Evolutionary conservation across 1,140 invertebrate genomes (phyloP), one percentile per base, ranked within the genome.

Genomic region (Caerostris darwini): DNA sequence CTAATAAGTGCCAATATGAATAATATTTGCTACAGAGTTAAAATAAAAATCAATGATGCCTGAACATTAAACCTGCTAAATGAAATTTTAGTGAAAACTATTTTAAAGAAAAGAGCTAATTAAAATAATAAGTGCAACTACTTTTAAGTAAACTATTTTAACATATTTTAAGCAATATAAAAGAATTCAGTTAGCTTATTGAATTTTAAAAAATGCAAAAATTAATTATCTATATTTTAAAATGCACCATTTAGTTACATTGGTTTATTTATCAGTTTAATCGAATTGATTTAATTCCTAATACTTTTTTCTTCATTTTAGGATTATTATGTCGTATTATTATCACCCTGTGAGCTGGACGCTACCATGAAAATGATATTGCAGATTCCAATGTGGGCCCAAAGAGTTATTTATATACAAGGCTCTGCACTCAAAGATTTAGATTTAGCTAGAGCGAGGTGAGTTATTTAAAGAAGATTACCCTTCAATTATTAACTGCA

Each of bases 331-430:
- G 99, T 99, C 54, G 99, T 99, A 8, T 96, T 99, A 53, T 96
- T 99, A 34, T 99, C 98, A 2, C 99, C 99, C 0, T 99, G 99
- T 98, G 99, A 99, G 96, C 96, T 99, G 94, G 99, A 99, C 95
- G 98, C 98, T 0, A 99, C 98, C 4, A 99, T 99, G 98, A 97
- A 98, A 95, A 98, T 99, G 98, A 98, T 99, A 95, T 97, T 99
- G 12, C 98, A 99, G 97, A 98, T 99, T 85, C 99, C 99, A 0
- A 98, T 99, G 95, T 99, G 99, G 99, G 98, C 99, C 8, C 98
- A 99, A 96, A 96, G 99, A 54, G 99, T 99, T 69, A 99, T 99
- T 95, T 99, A 99, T 96, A 99, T 99, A 95, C 98, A 99, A 96
- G 98, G 98, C 54, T 99, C 98, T 8, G 99, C 98, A 95, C 96